phyloP scores from a whole-genome alignment of 2,113 vertebrate genomes.

The Psammodynastes pulverulentus region DNA sequence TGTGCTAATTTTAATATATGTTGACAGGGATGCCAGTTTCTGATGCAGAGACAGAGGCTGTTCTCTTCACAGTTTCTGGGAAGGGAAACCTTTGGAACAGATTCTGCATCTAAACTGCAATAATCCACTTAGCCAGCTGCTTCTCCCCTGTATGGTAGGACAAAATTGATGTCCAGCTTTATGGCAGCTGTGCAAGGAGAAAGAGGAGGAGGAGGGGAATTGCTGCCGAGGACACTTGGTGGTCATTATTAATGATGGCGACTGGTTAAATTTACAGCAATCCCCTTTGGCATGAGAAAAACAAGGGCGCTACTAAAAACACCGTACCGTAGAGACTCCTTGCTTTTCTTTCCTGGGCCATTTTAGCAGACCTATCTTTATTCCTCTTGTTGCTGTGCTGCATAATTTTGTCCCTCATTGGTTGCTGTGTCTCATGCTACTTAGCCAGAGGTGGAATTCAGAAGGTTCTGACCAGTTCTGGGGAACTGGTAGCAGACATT shows the following conservation, averaged over 20 bases:
- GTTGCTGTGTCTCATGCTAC: background rate
- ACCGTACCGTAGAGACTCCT: background rate
- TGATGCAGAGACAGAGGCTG: background rate
- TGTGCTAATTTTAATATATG: background rate
- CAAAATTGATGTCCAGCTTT: background rate
- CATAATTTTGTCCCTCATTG: background rate
- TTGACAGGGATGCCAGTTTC: background rate
- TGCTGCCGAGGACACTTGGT: background rate
- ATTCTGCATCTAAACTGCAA: background rate
- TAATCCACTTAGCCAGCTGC: background rate
- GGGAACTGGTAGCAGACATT: too few relatives aligned
- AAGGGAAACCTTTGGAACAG: background rate
- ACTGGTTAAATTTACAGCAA: background rate
- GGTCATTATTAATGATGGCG: background rate
- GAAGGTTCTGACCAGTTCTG: too few relatives aligned
- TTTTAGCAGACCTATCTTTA: background rate
- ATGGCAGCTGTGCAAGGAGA: background rate
- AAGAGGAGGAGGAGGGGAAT: background rate
- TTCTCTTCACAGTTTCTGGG: background rate
- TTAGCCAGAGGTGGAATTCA: too few relatives aligned
- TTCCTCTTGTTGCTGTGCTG: background rate
- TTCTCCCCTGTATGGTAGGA: background rate
- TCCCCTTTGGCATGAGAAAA: background rate
- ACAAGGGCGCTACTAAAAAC: background rate
- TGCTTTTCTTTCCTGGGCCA: background rate